A percentile compares a stretch with the other conserved stretches of the same genome.
Conservation (phyloP, 2,797 vertebrate genomes). For the Limnodromus scolopaceus region DNA sequence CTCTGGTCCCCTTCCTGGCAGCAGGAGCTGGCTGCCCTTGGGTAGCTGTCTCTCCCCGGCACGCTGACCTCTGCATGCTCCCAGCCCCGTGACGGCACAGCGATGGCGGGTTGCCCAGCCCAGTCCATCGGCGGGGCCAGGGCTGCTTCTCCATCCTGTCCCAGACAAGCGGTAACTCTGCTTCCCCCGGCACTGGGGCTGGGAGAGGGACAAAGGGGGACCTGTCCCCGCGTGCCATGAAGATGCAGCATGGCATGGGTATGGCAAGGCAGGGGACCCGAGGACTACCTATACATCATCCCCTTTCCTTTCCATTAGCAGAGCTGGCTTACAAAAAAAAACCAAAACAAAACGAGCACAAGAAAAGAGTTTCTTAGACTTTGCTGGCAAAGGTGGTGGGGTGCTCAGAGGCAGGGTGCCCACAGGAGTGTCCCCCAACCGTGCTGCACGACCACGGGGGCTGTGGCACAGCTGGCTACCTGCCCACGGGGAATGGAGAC, state of each 20-base stretch:
- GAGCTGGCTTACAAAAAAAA: background rate
- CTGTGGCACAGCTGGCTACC: background rate
- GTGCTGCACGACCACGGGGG: fast-evolving
- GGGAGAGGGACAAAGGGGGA: background rate
- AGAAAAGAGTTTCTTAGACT: background rate
- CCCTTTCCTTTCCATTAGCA: background rate
- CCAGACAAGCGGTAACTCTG: background rate
- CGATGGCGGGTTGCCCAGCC: background rate
- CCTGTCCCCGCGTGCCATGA: fast-evolving
- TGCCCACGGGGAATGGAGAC: background rate
- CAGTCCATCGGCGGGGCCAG: fast-evolving
- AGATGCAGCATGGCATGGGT: fast-evolving
- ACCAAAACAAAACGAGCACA: background rate
- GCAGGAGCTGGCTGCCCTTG: background rate
- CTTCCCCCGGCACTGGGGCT: fast-evolving
- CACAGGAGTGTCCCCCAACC: background rate
- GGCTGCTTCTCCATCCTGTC: fast-evolving
- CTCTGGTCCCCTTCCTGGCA: background rate
- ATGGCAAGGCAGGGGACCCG: background rate
- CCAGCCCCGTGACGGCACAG: background rate
- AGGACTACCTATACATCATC: background rate
- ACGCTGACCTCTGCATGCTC: background rate
- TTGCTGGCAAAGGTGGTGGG: background rate
- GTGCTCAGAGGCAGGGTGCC: background rate
- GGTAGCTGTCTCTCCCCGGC: fast-evolving